Evolutionary conservation across 2,888 invertebrate genomes (phyloP).

Genomic region (Ernsta delagoae): DNA sequence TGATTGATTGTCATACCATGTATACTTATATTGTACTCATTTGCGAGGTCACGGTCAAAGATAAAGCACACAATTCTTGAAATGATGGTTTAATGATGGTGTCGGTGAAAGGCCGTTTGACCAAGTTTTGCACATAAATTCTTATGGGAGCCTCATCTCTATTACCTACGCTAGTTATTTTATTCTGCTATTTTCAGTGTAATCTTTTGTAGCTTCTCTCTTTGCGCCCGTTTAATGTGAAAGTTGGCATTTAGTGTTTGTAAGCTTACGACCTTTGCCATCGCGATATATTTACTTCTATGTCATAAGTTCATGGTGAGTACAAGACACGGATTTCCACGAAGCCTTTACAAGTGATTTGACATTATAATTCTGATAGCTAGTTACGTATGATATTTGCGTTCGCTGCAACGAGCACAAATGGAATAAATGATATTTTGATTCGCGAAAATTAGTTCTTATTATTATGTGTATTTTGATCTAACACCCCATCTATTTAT

Average conservation of each 20-base stretch:
- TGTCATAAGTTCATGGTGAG: constrained; percentile 29
- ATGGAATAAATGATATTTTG: constrained; percentile 21
- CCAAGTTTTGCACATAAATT: constrained; percentile 26
- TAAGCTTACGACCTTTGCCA: constrained; percentile 26
- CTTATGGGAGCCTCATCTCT: constrained; percentile 23
- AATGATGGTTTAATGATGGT: constrained; percentile 22
- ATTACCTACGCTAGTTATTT: constrained; percentile 15
- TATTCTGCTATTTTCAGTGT: constrained; percentile 20
- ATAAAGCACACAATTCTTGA: constrained; percentile 7
- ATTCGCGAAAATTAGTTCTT: too few relatives aligned
- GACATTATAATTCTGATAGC: constrained; percentile 33
- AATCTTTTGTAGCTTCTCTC: constrained; percentile 16
- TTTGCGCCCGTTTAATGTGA: constrained; percentile 13
- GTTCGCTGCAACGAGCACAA: constrained; percentile 15
- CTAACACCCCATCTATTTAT: too few relatives aligned
- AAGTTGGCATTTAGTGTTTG: constrained; percentile 27
- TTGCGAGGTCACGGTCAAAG: constrained; percentile 13
- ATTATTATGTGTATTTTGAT: too few relatives aligned
- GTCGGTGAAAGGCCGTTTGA: constrained; percentile 18
- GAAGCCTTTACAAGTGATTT: constrained; percentile 23
- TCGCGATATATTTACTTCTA: constrained; percentile 22
- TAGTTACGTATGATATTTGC: constrained; percentile 17
- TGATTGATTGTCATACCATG: constrained; percentile 8
- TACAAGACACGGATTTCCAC: constrained; percentile 22
- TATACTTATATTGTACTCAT: background rate